These are phyloP conservation scores for Theretra japonica DNA, from an alignment of 2,888 invertebrate species.

Conservation along the genomic window DNA sequence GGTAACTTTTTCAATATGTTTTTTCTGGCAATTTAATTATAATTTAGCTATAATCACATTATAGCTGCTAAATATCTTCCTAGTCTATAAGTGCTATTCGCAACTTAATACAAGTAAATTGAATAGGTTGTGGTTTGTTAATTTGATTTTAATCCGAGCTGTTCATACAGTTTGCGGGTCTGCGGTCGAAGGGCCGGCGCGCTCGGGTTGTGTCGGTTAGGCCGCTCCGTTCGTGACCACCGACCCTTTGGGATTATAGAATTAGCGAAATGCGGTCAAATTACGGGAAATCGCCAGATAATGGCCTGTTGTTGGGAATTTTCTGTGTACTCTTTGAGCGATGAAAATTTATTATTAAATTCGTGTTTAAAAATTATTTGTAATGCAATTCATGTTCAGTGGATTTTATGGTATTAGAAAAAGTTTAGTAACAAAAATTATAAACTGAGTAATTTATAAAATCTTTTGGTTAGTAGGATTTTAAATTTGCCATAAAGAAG, in stretches of 20 bases:
- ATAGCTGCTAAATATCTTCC: no score
- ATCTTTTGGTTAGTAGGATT: no score
- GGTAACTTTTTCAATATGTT: no score
- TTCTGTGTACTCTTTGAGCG: background rate
- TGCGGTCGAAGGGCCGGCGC: background rate
- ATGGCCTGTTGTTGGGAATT: background rate
- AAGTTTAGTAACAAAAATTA: no score
- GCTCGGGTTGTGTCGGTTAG: background rate
- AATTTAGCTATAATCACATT: no score
- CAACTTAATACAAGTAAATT: background rate
- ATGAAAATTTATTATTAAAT: background rate
- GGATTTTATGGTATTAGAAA: background rate
- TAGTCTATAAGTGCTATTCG: no score
- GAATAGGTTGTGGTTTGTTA: background rate
- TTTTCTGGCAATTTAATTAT: no score
- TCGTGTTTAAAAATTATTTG: background rate
- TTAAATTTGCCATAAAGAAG: no score
- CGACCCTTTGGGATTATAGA: conserved; percentile 1
- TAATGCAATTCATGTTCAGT: background rate
- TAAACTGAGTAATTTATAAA: no score
- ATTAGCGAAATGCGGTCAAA: conserved; percentile 6
- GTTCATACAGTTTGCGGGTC: background rate
- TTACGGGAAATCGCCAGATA: conserved; percentile 2
- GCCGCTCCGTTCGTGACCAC: conserved; percentile 30
- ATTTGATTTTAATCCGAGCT: background rate